A percentile compares a stretch with the other conserved stretches of the same genome.
phyloP scores from a whole-genome alignment of 2,113 vertebrate genomes.

The Boulengerochromis microlepis region DNA sequence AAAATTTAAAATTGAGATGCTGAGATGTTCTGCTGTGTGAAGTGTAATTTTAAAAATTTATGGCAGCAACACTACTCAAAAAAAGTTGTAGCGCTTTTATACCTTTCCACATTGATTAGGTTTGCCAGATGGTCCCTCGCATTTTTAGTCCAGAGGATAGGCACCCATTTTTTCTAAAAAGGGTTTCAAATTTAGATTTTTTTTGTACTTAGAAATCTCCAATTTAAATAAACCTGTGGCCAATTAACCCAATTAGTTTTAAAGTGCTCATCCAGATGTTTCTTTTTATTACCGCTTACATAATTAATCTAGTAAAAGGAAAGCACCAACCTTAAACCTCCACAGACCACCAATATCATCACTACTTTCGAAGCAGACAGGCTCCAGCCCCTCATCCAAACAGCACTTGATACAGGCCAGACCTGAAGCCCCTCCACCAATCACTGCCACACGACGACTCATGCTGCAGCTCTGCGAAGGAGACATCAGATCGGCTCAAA shows the following conservation, averaged over 20 bases:
- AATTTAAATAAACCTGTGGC: not conserved
- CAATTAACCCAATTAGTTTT: not conserved
- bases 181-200: too few species aligned
- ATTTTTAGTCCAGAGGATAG: too few species aligned
- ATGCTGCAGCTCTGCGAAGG: not conserved
- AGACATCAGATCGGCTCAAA: not conserved
- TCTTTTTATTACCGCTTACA: not conserved
- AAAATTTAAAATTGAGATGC: too few species aligned
- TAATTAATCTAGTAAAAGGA: not conserved
- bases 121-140: too few species aligned
- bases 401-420: conserved; percentile 81
- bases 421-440: conserved; percentile 80
- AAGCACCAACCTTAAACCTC: conserved; percentile 76
- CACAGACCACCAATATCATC: conserved; percentile 85
- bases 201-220: not conserved
- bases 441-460: conserved; percentile 68
- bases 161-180: too few species aligned
- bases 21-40: too few species aligned
- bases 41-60: too few species aligned
- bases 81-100: too few species aligned
- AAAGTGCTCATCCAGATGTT: not conserved
- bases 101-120: too few species aligned
- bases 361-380: conserved; percentile 84
- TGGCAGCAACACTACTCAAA: too few species aligned
- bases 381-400: conserved; percentile 83